Conservation (phyloP, 2,797 vertebrate genomes). For the Lemur catta region DNA sequence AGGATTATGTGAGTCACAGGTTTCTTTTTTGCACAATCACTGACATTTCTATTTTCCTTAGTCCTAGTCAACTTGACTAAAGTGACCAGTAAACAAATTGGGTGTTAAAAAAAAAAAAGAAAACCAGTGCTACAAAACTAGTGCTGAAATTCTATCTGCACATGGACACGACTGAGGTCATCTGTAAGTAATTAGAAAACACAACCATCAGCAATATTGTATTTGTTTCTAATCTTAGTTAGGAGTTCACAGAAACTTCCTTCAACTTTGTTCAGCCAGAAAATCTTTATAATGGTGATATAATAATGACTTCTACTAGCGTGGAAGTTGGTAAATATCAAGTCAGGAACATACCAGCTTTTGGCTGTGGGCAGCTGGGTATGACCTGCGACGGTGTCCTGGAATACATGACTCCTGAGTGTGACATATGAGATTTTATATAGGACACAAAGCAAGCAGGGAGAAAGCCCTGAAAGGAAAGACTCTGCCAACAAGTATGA, state of each 20-base stretch:
- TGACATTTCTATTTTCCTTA: slow-evolving; percentile 1
- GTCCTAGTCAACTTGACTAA: neutral
- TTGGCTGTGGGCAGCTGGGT: neutral
- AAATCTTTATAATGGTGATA: slow-evolving; percentile 63
- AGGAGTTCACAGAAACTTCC: slow-evolving; percentile 70
- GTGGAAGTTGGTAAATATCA: slow-evolving; percentile 60
- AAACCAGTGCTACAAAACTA: neutral
- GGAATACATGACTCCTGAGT: neutral
- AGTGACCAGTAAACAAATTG: slow-evolving; percentile 60
- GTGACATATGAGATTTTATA: neutral
- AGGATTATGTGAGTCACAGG: neutral
- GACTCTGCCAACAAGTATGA: neutral
- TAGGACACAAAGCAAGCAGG: neutral
- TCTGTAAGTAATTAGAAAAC: slow-evolving; percentile 77
- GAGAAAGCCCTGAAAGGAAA: neutral
- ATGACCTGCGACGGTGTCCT: neutral
- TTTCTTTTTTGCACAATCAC: slow-evolving; percentile 33
- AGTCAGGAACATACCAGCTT: slow-evolving; percentile 58
- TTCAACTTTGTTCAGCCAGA: slow-evolving; percentile 74
- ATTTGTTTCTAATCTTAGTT: slow-evolving; percentile 70
- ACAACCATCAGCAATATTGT: slow-evolving; percentile 66
- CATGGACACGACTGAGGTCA: slow-evolving; percentile 49
- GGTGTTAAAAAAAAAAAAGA: neutral
- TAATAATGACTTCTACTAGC: slow-evolving; percentile 64
- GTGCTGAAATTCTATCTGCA: slow-evolving; percentile 50